Percentiles rank a stretch among this genome's conserved stretches.
Conservation (phyloP, 2,113 vertebrate species). For the Rhipidura dahli region DNA sequence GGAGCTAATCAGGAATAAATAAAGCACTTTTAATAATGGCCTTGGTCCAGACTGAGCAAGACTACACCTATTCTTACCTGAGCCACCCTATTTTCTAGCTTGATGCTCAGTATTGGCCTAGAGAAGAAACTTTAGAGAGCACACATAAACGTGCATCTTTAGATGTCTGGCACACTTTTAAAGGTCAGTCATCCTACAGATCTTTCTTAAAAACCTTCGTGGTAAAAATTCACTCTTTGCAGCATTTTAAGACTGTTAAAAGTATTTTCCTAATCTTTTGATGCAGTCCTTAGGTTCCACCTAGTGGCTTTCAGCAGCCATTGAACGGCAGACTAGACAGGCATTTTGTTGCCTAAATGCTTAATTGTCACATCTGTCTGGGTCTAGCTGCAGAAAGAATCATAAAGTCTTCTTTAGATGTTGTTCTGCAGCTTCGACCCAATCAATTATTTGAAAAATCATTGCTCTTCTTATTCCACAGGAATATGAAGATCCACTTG, state of each 20-base stretch:
- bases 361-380: neutral
- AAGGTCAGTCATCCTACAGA: neutral
- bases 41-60: neutral
- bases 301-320: slow-evolving; percentile 14
- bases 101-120: neutral
- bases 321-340: neutral
- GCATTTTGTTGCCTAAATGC: neutral
- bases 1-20: neutral
- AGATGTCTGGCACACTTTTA: neutral
- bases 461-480: neutral
- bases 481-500: neutral
- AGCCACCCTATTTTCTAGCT: neutral
- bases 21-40: neutral
- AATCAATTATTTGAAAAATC: neutral
- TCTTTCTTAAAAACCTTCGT: neutral
- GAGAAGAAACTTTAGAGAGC: neutral
- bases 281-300: slow-evolving; percentile 10
- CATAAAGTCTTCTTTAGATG: neutral
- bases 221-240: neutral
- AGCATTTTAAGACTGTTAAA: neutral
- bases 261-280: neutral
- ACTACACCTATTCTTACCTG: neutral
- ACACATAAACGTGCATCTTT: neutral
- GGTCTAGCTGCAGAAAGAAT: neutral
- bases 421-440: neutral